Conservation (phyloP, 2,888 invertebrate genomes). For the Galerucella calmariensis region DNA sequence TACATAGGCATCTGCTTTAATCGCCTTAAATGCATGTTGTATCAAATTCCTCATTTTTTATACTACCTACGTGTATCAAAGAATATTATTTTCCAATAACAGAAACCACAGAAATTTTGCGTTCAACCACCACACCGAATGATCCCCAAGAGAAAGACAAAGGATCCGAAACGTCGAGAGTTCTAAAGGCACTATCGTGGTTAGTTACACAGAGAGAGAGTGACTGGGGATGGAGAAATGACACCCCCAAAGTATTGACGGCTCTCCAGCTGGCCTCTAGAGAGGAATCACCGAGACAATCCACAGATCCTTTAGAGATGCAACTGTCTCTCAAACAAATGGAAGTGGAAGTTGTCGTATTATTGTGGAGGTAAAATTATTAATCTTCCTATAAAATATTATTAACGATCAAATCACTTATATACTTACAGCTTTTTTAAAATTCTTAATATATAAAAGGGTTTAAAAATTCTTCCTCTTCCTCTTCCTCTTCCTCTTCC, state of each 20-base stretch:
- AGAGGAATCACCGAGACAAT: constrained; percentile 57
- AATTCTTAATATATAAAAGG: too few species aligned
- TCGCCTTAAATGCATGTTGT: too few species aligned
- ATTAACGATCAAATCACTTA: too few species aligned
- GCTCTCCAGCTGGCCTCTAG: constrained; percentile 75
- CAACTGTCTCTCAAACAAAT: constrained; percentile 86
- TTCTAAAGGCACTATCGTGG: constrained; percentile 74
- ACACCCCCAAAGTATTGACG: constrained; percentile 84
- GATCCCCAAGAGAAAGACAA: constrained; percentile 42
- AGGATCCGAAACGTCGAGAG: constrained; percentile 67
- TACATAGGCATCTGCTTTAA: too few species aligned
- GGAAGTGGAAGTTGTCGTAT: constrained; percentile 86
- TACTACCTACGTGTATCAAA: too few species aligned
- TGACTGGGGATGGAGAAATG: constrained; percentile 87
- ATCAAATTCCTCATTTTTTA: too few species aligned
- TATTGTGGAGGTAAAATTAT: constrained; percentile 78
- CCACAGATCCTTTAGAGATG: constrained; percentile 74
- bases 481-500: too few species aligned
- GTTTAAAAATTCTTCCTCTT: too few species aligned
- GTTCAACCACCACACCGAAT: constrained; percentile 38
- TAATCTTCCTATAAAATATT: neutral
- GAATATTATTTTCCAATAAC: neutral
- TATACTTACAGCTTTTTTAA: too few species aligned
- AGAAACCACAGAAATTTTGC: constrained; percentile 50
- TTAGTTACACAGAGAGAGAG: constrained; percentile 66